phyloP scores from a whole-genome alignment of 2,888 invertebrate species.

The Apamea sordens region DNA sequence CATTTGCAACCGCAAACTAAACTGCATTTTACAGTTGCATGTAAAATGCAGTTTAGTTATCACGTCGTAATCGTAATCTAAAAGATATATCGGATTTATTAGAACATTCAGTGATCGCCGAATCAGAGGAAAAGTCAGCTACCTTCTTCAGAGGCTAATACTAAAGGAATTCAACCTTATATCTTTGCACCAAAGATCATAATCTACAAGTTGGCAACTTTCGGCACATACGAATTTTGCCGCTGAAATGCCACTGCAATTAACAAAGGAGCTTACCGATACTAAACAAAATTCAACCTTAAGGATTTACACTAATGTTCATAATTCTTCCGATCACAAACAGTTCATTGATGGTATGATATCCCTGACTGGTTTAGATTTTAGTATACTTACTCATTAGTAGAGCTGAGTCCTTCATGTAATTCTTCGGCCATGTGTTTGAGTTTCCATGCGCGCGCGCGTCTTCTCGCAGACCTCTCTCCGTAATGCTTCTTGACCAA shows the following conservation, averaged over 20 bases:
- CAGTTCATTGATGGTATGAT: too few relatives aligned
- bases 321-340: neutral
- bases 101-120: neutral
- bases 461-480: conserved; percentile 92
- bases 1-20: too few relatives aligned
- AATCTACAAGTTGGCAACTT: neutral
- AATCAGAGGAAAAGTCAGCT: neutral
- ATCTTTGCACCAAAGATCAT: neutral
- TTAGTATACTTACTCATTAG: conserved; percentile 79
- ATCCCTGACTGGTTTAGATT: neutral
- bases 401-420: conserved; percentile 91
- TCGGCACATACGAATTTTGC: neutral
- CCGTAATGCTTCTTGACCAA: conserved; percentile 98
- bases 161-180: neutral
- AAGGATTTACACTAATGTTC: neutral
- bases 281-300: neutral
- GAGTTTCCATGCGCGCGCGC: conserved; percentile 96
- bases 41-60: too few relatives aligned
- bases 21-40: neutral
- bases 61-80: neutral
- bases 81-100: neutral
- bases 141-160: neutral
- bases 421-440: conserved; percentile 93
- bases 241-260: neutral
- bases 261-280: neutral